phyloP scores from a whole-genome alignment of 2,888 invertebrate genomes.

The Mamestra brassicae region DNA sequence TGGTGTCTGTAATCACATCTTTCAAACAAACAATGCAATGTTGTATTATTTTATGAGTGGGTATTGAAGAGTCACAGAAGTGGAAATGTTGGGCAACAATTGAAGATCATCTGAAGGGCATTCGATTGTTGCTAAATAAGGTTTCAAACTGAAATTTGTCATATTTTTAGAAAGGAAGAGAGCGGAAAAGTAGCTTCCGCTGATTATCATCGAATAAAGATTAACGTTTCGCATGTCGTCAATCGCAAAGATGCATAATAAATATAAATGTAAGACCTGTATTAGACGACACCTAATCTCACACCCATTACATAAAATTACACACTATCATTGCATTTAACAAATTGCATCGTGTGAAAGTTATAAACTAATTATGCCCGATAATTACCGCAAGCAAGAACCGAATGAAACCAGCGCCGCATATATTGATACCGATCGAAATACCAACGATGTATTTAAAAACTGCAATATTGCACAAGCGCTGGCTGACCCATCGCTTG shows the following conservation, averaged over 20 bases:
- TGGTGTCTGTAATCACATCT: not conserved
- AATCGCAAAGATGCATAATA: not conserved
- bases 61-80: constrained; percentile 10
- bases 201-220: not conserved
- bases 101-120: constrained; percentile 35
- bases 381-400: constrained; percentile 53
- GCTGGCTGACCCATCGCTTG: constrained; percentile 60
- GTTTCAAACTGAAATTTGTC: too few species aligned
- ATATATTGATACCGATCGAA: constrained; percentile 57
- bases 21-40: not conserved
- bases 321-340: constrained; percentile 21
- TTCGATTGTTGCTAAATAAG: constrained; percentile 18
- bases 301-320: constrained; percentile 3
- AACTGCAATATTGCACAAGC: constrained; percentile 57
- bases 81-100: constrained; percentile 11
- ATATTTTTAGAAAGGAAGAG: too few species aligned
- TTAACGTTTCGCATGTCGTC: not conserved
- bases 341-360: constrained; percentile 43
- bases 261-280: not conserved
- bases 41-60: not conserved
- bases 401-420: constrained; percentile 55
- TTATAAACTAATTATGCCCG: constrained; percentile 43
- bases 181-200: not conserved
- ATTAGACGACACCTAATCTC: not conserved
- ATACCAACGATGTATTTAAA: constrained; percentile 61